Base-by-base conservation (phyloP, 2,888 invertebrate genomes). In the Drosophila imparisetae region DNA sequence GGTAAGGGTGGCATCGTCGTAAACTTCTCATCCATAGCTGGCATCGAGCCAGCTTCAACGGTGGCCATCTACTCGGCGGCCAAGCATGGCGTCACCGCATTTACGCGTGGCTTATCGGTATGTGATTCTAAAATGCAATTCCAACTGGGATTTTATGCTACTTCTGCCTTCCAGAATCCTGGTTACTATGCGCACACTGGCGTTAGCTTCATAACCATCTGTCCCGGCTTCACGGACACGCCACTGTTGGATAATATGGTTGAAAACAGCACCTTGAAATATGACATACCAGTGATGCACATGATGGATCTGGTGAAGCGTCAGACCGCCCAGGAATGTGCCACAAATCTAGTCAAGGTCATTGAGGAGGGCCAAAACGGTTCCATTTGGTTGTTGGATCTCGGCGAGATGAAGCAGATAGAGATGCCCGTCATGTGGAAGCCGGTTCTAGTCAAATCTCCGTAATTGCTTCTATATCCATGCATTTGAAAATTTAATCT, bases 21-120 rank as follows among this genome's bases (percentile, higher is more conserved):
- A 3, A 93, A 93, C 72, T 90, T 93, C 18, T 91, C 93, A 0
- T 93, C 93, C 1, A 81, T 91, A 18, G 89, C 88, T 0, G 92
- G 92, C 0, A 65, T 92, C 4, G 78, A 89, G 52, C 87, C 90
- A 0, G 71, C 81, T 1, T 42, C 83, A 1, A 24, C 74, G 18
- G 67, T 90, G 72, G 73, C 93, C n/a, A 84, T 93, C 30, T 93
- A 93, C 77, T 86, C 91, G 27, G 93, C 92, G 0, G 86, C 92
- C 40, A 93, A 93, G 66, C 88, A 90, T 5, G 93, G 93, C 0
- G 91, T 93, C 3, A 85, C 93, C n/a, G 91, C 92, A 11, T 93
- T 93, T 58, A 92, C 92, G 1, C 90, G 91, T 15, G 69, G 83
- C 4, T 65, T 93, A 58, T 86, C 91, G 42, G 93, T 93, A 78